Evolutionary conservation across 2,797 vertebrate species (phyloP).

Genomic region (Crenichthys baileyi): DNA sequence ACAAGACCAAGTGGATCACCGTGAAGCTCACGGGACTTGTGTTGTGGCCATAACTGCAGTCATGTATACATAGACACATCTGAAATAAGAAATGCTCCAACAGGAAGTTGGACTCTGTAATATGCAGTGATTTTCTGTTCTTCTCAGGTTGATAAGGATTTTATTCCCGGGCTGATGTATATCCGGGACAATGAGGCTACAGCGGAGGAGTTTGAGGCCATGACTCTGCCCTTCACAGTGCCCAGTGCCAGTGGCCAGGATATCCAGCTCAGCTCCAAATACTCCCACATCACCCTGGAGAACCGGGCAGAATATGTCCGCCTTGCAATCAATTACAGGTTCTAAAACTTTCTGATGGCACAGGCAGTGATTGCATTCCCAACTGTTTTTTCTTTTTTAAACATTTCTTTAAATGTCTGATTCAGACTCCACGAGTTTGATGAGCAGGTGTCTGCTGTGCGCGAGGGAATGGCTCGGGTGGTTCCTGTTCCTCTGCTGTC

Average conservation of each 20-base stretch:
- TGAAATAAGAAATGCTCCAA: background rate
- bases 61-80: background rate
- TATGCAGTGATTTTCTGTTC: background rate
- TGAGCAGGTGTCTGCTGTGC: conserved; percentile 95
- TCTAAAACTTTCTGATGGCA: conserved; percentile 13
- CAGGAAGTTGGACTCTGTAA: background rate
- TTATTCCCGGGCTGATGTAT: conserved; percentile 98
- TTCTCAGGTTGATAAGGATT: conserved; percentile 97
- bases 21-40: conserved; percentile 30
- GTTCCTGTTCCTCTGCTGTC: conserved; percentile 96
- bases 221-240: conserved; percentile 97
- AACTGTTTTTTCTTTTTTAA: background rate
- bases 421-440: conserved; percentile 96
- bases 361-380: background rate
- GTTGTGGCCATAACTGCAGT: background rate
- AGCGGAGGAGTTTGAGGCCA: conserved; percentile 96
- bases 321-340: conserved; percentile 98
- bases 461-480: conserved; percentile 97
- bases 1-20: conserved; percentile 55
- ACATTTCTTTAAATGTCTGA: background rate
- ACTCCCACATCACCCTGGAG: conserved; percentile 94
- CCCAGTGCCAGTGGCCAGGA: conserved; percentile 97
- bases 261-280: conserved; percentile 96
- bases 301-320: conserved; percentile 95
- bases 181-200: conserved; percentile 98